Percentiles rank a stretch among this genome's conserved stretches.
phyloP scores from a whole-genome alignment of 2,888 invertebrate genomes.

The Drosophila infuscata region DNA sequence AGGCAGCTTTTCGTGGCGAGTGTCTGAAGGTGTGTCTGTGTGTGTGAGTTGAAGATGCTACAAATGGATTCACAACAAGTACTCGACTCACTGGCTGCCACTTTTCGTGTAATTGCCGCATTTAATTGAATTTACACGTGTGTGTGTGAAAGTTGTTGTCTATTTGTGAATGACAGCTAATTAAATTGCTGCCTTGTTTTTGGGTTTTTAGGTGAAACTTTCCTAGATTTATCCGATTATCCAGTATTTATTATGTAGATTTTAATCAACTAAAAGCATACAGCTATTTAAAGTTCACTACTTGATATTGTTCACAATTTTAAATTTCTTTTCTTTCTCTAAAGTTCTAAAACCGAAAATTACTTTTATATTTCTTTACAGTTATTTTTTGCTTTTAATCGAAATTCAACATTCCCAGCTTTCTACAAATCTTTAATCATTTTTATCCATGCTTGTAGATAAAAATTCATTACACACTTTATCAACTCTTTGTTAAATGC shows the following conservation, averaged over 20 bases:
- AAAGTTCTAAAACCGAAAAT: neutral
- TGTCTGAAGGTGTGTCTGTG: conserved; percentile 12
- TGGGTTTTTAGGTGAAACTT: neutral
- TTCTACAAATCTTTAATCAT: conserved; percentile 35
- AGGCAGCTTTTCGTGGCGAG: conserved; percentile 1
- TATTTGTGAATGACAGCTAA: conserved; percentile 19
- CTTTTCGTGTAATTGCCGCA: conserved; percentile 22
- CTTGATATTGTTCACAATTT: neutral
- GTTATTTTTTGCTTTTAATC: conserved; percentile 1
- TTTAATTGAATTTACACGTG: conserved; percentile 48
- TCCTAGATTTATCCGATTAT: neutral
- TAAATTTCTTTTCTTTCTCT: neutral
- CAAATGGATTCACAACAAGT: conserved; percentile 1
- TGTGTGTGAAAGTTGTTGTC: conserved; percentile 19
- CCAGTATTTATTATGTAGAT: neutral
- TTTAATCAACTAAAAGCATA: neutral
- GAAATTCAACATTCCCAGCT: conserved; percentile 8
- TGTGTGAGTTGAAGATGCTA: neutral
- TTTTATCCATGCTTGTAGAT: conserved; percentile 26
- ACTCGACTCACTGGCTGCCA: conserved; percentile 8
- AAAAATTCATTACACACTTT: conserved; percentile 34
- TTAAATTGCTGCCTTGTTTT: conserved; percentile 32
- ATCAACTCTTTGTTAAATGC: conserved; percentile 34
- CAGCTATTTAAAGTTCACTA: neutral
- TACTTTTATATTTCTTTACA: neutral